phyloP scores from a whole-genome alignment of 2,797 vertebrate species.

The Cuculus canorus region DNA sequence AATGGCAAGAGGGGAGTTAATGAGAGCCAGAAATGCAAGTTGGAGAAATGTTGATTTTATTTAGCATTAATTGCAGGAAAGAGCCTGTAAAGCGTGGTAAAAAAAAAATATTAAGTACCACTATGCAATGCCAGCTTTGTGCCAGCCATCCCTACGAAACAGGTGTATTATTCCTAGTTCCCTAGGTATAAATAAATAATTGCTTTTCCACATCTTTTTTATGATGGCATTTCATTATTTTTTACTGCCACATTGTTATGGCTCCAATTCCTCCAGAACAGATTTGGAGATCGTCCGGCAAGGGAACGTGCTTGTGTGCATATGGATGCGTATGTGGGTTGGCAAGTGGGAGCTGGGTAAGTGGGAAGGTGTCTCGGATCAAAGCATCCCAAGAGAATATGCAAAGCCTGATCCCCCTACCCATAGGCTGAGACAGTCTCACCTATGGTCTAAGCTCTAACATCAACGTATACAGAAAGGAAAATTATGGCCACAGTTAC shows the following conservation, averaged over 20 bases:
- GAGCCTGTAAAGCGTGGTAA: conserved; percentile 74
- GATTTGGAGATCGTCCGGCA: background rate
- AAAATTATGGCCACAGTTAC: background rate
- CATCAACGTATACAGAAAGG: background rate
- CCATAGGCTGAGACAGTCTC: background rate
- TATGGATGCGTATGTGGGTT: rapidly evolving
- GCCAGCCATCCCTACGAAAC: conserved; percentile 66
- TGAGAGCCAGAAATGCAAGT: conserved; percentile 62
- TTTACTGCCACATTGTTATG: conserved; percentile 71
- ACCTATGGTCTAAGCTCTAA: background rate
- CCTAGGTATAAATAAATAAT: conserved; percentile 76
- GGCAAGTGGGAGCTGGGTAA: background rate
- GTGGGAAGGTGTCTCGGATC: background rate
- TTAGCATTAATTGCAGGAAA: conserved; percentile 81
- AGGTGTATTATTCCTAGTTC: conserved; percentile 80
- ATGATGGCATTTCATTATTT: conserved; percentile 78
- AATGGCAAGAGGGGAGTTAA: conserved; percentile 10
- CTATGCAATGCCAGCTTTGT: conserved; percentile 76
- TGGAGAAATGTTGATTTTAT: conserved; percentile 78
- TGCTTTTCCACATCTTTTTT: conserved; percentile 70
- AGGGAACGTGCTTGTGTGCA: background rate
- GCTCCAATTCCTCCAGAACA: conserved; percentile 26
- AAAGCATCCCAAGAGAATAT: background rate
- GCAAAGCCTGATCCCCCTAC: background rate
- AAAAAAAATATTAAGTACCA: conserved; percentile 67